Conservation (phyloP, 2,888 invertebrate species). For the Lacanobia oleracea region DNA sequence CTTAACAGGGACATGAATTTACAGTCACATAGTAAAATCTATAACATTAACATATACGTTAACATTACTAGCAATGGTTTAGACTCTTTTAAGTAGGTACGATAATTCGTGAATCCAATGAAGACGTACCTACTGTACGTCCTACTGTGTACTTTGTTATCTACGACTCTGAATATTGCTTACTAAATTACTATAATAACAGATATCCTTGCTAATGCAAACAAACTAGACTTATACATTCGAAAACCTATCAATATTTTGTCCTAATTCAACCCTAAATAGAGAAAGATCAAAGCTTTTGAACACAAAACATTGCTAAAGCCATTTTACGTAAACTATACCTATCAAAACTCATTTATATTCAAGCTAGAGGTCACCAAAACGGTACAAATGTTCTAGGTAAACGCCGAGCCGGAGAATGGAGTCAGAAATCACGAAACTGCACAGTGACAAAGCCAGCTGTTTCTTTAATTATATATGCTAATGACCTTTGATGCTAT, state of each 20-base stretch:
- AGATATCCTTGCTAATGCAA: not conserved
- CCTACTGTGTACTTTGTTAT: too few relatives aligned
- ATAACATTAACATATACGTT: not conserved
- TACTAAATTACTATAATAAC: not conserved
- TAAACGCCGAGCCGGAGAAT: conserved; percentile 15
- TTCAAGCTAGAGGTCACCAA: conserved; percentile 9
- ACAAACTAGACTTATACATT: not conserved
- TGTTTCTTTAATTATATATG: conserved; percentile 30
- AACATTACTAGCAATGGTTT: not conserved
- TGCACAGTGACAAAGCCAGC: conserved; percentile 10
- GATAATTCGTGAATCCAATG: too few relatives aligned
- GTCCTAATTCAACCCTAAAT: not conserved
- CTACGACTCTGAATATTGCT: not conserved
- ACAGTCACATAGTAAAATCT: conserved; percentile 14
- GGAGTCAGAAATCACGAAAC: conserved; percentile 23
- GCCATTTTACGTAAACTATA: not conserved
- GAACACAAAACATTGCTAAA: not conserved
- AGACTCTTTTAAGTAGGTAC: not conserved
- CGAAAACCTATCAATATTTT: not conserved
- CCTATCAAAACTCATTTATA: not conserved
- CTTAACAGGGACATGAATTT: not conserved
- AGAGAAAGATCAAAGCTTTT: not conserved
- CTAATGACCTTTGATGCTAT: conserved; percentile 20
- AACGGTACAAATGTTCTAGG: conserved; percentile 26
- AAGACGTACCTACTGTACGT: not conserved